Evolutionary conservation across 2,113 vertebrate genomes (phyloP).

Genomic region (Carollia perspicillata): DNA sequence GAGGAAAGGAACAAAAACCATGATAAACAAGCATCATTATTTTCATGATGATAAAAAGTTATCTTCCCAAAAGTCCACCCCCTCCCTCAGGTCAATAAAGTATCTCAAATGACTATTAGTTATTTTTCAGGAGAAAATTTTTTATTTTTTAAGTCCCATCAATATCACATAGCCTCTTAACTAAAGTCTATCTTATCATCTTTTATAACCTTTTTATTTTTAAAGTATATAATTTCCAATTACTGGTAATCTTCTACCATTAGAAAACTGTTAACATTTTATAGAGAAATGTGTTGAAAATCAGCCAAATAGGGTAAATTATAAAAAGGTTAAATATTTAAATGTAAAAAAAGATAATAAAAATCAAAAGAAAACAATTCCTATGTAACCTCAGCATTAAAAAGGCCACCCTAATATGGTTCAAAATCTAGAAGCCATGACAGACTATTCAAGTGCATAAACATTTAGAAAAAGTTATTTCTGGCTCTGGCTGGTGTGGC

Average conservation of each 20-base stretch:
- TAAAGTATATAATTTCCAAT: not conserved
- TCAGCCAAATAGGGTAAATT: not conserved
- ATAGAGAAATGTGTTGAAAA: not conserved
- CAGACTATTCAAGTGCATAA: not conserved
- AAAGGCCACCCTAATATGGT: not conserved
- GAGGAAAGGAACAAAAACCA: not conserved
- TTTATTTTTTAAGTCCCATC: not conserved
- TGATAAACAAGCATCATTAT: not conserved
- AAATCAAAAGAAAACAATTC: not conserved
- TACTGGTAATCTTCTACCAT: not conserved
- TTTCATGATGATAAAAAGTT: not conserved
- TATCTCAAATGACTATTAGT: not conserved
- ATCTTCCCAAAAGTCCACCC: not conserved
- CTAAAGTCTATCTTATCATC: not conserved
- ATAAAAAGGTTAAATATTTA: slow-evolving; percentile 6
- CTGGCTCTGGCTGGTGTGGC: no score
- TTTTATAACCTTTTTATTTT: slow-evolving; percentile 14
- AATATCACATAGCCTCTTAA: not conserved
- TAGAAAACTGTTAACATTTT: not conserved
- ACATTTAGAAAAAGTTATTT: not conserved
- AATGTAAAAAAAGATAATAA: not conserved
- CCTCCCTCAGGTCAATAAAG: not conserved
- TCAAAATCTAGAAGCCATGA: not conserved
- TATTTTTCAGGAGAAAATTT: not conserved
- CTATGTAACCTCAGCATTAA: not conserved